Evolutionary conservation across 2,113 vertebrate genomes (phyloP).

Genomic region (Prionailurus viverrinus): DNA sequence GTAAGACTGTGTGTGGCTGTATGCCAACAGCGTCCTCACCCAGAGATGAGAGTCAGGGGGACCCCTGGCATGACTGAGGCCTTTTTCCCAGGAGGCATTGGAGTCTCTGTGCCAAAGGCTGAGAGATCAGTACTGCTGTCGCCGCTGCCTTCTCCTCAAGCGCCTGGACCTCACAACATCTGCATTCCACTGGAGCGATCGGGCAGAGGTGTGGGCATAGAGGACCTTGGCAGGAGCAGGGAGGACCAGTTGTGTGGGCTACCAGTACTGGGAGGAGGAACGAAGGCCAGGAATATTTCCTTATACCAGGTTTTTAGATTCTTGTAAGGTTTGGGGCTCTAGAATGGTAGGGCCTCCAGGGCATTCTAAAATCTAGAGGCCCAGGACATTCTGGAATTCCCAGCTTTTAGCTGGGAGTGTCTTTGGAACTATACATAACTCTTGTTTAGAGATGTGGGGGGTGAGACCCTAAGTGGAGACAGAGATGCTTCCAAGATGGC

Average conservation of each 20-base stretch:
- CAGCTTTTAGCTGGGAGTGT: background rate
- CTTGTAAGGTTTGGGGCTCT: background rate
- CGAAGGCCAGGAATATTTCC: background rate
- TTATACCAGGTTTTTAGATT: background rate
- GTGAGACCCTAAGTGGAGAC: background rate
- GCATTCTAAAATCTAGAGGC: background rate
- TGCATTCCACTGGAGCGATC: constrained; percentile 94
- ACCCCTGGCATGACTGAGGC: background rate
- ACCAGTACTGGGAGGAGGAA: background rate
- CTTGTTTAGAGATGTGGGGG: background rate
- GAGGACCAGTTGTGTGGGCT: background rate
- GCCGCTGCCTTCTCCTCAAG: constrained; percentile 90
- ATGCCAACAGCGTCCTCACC: background rate
- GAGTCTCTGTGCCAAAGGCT: constrained; percentile 85
- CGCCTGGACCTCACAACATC: constrained; percentile 92
- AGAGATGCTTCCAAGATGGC: background rate
- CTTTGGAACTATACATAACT: background rate
- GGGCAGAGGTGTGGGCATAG: constrained; percentile 87
- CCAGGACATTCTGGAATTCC: background rate
- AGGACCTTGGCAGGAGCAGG: background rate
- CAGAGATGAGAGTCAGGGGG: background rate
- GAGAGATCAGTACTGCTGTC: constrained; percentile 88
- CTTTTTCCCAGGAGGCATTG: constrained; percentile 83
- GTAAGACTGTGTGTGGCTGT: constrained; percentile 82
- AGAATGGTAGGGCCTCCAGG: background rate